Evolutionary conservation across 2,113 vertebrate species (phyloP).

Genomic region (Opisthocomus hoazin): DNA sequence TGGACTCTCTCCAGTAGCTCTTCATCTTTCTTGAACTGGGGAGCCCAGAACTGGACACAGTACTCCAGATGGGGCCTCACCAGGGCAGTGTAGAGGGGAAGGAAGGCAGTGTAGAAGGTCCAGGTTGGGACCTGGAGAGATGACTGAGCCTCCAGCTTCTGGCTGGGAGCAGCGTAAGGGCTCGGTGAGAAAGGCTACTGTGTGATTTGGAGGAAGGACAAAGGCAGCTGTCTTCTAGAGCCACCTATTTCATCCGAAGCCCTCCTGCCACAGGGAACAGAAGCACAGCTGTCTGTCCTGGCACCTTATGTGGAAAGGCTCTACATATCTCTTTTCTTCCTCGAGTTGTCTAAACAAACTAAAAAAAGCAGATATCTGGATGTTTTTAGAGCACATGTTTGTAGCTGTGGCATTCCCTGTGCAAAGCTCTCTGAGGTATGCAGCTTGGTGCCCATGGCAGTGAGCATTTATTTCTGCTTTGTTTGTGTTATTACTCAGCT

Average conservation of each 20-base stretch:
- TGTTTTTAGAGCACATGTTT: accelerated
- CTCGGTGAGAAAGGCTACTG: not conserved
- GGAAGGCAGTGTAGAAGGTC: too few species aligned
- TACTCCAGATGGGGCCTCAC: too few species aligned
- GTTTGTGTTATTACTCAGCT: not conserved
- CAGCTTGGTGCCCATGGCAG: not conserved
- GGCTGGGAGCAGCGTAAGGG: not conserved
- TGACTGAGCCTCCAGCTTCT: not conserved
- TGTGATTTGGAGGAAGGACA: not conserved
- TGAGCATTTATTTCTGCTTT: not conserved
- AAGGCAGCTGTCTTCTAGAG: not conserved
- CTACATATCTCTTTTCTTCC: not conserved
- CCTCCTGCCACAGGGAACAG: not conserved
- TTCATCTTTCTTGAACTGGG: too few species aligned
- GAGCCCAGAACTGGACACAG: too few species aligned
- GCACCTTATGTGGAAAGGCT: not conserved
- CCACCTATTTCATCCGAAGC: not conserved
- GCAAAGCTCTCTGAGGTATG: not conserved
- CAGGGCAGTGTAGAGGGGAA: too few species aligned
- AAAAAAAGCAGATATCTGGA: not conserved
- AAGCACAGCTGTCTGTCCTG: not conserved
- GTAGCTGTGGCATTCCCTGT: not conserved
- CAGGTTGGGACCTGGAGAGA: not conserved
- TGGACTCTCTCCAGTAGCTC: too few species aligned
- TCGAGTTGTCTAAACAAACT: not conserved